Evolutionary conservation across 1,140 invertebrate genomes (phyloP).

Genomic region (Penaeus japonicus): DNA sequence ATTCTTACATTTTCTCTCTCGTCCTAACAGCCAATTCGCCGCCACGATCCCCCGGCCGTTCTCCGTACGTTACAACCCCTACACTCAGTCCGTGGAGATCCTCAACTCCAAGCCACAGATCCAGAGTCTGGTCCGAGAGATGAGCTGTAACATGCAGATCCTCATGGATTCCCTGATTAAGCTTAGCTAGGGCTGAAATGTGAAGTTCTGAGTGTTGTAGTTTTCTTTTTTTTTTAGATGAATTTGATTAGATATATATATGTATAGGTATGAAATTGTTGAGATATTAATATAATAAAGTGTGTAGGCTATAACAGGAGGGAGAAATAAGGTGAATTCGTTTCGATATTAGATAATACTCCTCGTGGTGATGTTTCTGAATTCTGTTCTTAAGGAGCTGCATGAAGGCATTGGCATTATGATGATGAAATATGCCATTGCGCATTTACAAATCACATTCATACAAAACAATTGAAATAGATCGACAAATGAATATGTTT

Average conservation of each 20-base stretch:
- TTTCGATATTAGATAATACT: no score
- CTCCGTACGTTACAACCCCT: slow-evolving; percentile 94
- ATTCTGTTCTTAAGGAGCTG: no score
- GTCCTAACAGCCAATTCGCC: slow-evolving; percentile 83
- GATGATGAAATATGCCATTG: no score
- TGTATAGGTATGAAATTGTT: background rate
- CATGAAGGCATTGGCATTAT: no score
- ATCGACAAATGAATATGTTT: no score
- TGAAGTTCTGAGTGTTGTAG: background rate
- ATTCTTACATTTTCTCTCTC: background rate
- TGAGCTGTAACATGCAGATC: slow-evolving; percentile 81
- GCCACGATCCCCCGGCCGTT: slow-evolving; percentile 91
- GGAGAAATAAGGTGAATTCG: no score
- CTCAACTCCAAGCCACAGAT: slow-evolving; percentile 88
- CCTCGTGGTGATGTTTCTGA: no score
- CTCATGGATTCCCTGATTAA: slow-evolving; percentile 74
- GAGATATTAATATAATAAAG: background rate
- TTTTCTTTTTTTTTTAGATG: background rate
- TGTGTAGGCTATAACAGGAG: no score
- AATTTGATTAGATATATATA: background rate
- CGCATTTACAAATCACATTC: no score
- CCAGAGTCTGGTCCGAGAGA: slow-evolving; percentile 76
- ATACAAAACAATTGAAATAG: no score
- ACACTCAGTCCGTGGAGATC: slow-evolving; percentile 93
- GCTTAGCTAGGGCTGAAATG: slow-evolving; percentile 13